phyloP scores from a whole-genome alignment of 2,113 vertebrate genomes.

The Oostethus manadensis region DNA sequence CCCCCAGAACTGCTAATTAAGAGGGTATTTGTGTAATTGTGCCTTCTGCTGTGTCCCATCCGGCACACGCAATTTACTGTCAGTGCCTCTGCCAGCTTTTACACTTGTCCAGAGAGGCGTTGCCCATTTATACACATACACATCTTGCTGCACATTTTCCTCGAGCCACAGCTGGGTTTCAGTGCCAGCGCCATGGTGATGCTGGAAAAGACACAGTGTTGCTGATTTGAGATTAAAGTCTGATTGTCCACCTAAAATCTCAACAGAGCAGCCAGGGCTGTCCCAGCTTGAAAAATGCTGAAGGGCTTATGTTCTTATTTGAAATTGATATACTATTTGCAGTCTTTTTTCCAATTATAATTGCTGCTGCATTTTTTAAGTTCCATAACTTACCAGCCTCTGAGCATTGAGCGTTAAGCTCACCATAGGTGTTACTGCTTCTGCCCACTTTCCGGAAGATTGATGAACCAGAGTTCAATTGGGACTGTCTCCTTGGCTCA shows the following conservation, averaged over 20 bases:
- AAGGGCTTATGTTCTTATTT: slow-evolving; percentile 10
- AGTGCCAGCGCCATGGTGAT: slow-evolving; percentile 58
- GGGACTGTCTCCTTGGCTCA: slow-evolving; percentile 55
- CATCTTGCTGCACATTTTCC: slow-evolving; percentile 60
- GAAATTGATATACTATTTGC: slow-evolving; percentile 11
- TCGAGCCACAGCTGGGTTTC: slow-evolving; percentile 64
- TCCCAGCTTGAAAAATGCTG: slow-evolving; percentile 14
- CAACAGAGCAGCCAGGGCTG: slow-evolving; percentile 31
- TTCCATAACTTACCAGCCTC: slow-evolving; percentile 15
- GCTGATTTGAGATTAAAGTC: slow-evolving; percentile 67
- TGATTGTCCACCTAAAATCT: slow-evolving; percentile 62
- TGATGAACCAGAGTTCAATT: slow-evolving; percentile 58
- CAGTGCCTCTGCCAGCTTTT: slow-evolving; percentile 67
- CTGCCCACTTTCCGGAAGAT: slow-evolving; percentile 64
- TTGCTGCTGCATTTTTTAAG: neutral
- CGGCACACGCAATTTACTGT: slow-evolving; percentile 71
- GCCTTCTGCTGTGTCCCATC: slow-evolving; percentile 77
- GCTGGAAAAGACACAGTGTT: slow-evolving; percentile 61
- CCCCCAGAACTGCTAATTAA: slow-evolving; percentile 78
- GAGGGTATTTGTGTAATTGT: slow-evolving; percentile 80
- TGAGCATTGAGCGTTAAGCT: slow-evolving; percentile 36
- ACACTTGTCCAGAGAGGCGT: slow-evolving; percentile 70
- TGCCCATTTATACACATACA: slow-evolving; percentile 67
- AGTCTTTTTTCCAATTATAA: neutral
- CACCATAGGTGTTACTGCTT: slow-evolving; percentile 57